Evolutionary conservation across 2,797 vertebrate species (phyloP).

Genomic region (Danio choprae): DNA sequence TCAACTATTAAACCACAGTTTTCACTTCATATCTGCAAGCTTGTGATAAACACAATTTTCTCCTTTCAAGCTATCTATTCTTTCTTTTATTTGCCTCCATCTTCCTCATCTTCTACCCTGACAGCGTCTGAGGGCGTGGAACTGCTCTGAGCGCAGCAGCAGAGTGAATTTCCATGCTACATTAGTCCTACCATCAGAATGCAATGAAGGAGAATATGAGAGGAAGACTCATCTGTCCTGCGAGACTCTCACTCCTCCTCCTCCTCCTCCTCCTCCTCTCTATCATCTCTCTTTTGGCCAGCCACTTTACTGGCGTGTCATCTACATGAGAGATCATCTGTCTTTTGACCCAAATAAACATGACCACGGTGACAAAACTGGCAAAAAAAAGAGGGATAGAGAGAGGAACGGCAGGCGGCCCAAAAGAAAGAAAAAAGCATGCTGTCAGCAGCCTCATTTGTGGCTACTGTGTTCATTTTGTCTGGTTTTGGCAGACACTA

Average conservation of each 20-base stretch:
- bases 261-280: conserved; percentile 64
- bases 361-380: conserved; percentile 71
- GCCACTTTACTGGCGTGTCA: conserved; percentile 95
- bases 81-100: conserved; percentile 20
- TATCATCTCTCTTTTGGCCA: conserved; percentile 74
- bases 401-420: conserved; percentile 53
- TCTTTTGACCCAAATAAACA: conserved; percentile 99
- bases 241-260: conserved; percentile 89
- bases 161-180: conserved; percentile 98
- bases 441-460: conserved; percentile 89
- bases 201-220: conserved; percentile 93
- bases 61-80: conserved; percentile 3
- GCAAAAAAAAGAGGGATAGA: conserved; percentile 30
- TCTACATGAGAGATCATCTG: conserved; percentile 95
- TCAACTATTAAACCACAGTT: not conserved
- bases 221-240: conserved; percentile 87
- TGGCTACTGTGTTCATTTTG: conserved; percentile 77
- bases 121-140: conserved; percentile 60
- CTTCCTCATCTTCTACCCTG: conserved; percentile 23
- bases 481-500: conserved; percentile 68
- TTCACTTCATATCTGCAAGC: not conserved
- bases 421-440: conserved; percentile 74
- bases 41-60: not conserved
- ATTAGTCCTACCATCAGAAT: conserved; percentile 99
- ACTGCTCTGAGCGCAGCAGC: conserved; percentile 68